Percentiles rank a stretch among this genome's conserved stretches.
phyloP scores from a whole-genome alignment of 2,888 invertebrate genomes.

The Drosophila phalerata region DNA sequence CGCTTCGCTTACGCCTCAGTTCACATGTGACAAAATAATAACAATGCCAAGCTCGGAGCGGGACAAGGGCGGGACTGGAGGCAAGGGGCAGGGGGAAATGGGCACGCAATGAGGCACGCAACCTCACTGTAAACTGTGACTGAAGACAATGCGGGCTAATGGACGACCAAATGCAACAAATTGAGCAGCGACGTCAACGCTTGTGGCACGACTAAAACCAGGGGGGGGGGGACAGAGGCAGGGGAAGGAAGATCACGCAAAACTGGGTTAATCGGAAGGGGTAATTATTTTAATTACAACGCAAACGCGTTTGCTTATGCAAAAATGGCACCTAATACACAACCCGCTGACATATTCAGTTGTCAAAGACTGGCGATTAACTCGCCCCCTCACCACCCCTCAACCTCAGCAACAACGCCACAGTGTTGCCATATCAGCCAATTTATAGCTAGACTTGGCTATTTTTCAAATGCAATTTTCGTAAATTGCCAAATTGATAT shows the following conservation, averaged over 20 bases:
- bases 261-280: slow-evolving; percentile 80
- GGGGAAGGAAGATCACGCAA: slow-evolving; percentile 28
- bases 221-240: background rate
- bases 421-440: background rate
- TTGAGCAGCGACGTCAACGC: slow-evolving; percentile 59
- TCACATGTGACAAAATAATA: slow-evolving; percentile 83
- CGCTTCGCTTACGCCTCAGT: slow-evolving; percentile 77
- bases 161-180: slow-evolving; percentile 75
- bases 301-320: slow-evolving; percentile 56
- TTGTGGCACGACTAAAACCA: slow-evolving; percentile 1
- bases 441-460: background rate
- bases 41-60: slow-evolving; percentile 35
- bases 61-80: background rate
- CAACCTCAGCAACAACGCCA: background rate
- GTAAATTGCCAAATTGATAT: too few species aligned
- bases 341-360: slow-evolving; percentile 54
- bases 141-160: slow-evolving; percentile 74
- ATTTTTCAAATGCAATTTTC: background rate
- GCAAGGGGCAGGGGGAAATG: background rate
- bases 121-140: slow-evolving; percentile 28
- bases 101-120: slow-evolving; percentile 45
- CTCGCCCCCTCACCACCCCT: background rate
- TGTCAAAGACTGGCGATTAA: slow-evolving; percentile 59
- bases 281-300: slow-evolving; percentile 82
- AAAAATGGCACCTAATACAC: slow-evolving; percentile 68